Base-by-base conservation (phyloP, 2,797 vertebrate species). In the Denticeps clupeoides region DNA sequence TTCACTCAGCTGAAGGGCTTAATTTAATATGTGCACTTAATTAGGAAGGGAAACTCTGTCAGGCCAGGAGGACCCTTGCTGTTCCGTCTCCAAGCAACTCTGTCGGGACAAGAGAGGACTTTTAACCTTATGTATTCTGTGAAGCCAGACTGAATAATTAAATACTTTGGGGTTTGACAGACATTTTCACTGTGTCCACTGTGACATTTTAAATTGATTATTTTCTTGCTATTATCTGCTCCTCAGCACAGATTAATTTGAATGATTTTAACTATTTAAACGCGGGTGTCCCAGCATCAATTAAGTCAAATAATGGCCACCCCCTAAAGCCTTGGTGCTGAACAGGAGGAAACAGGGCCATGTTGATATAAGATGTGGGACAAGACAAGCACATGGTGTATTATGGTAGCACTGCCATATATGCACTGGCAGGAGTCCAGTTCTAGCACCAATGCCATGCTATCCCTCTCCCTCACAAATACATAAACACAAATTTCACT, bases 181-280 rank as follows among this genome's bases (percentile, higher is more conserved):
- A 35, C 51, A 59, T 54, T 47, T 66, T 62, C 50, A 56, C 41
- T 45, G 40, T 15, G 47, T 49, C 46, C 37, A 40, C 45, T 33
- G 46, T 35, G 52, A 55, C 52, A 58, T 58, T 68, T 68, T 64
- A 59, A n/a, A n/a, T n/a, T n/a, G n/a, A 64, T 60, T 65, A 47
- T 21, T 35, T 21, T 38, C 38, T 38, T 1, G 18, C 16, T 38
- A 38, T 35, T 21, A 38, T 38, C 21, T 37, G 38, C 37, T 16
- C 21, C 18, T 38, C 38, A 38, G 35, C 38, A 38, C 10, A 38
- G n/a, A n/a, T n/a, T n/a, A n/a, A n/a, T n/a, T n/a, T n/a, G n/a
- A n/a, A n/a, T n/a, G n/a, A n/a, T n/a, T n/a, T n/a, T n/a, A n/a
- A n/a, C n/a, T n/a, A n/a, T n/a, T n/a, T n/a, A n/a, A n/a, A n/a